Evolutionary conservation across 2,888 invertebrate genomes (phyloP), one percentile per base, ranked within the genome.

Genomic region (Pollenia amentaria): DNA sequence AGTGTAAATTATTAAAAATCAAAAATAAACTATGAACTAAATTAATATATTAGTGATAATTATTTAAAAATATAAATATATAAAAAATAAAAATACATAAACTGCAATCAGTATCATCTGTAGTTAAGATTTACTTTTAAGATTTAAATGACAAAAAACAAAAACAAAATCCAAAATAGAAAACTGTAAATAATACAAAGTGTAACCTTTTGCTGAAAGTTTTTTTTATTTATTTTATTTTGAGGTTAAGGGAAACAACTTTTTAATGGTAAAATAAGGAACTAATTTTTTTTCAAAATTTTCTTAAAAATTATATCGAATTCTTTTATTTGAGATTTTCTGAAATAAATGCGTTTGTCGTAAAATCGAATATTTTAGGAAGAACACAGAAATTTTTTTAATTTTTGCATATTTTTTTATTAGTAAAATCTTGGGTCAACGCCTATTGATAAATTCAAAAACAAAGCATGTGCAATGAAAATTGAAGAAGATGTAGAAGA

Each of bases 1-100:
- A 70, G 16, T 70, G 62, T 70, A 82, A 82, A 76, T 76, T 62
- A 16, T 16, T 29, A 60, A 3, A 12, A 57, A 40, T n/a, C 18
- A 53, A n/a, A 40, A n/a, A 42, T 29, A 29, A 18, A 16, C 60
- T 69, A 60, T 29, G 21, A 51, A 10, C 11, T 55, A 44, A 51
- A 72, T n/a, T 29, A 16, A 16, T 44, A 3, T 16, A 12, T 16
- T 67, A 69, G n/a, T 12, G 46, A 29, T 3, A 40, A 53, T 8
- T 53, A 14, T 42, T 38, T 16, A 8, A 77, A 44, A 55, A 55
- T 7, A 48, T 9, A 14, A 55, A 44, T 44, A 48, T 6, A 48
- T 29, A 60, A 60, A 8, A 40, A 46, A 16, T 8, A 46, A 46
- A 11, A 29, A 21, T 21, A 6, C 11, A 46, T 46, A 55, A 57